phyloP scores from a whole-genome alignment of 2,113 vertebrate species.

The Phaethon lepturus region DNA sequence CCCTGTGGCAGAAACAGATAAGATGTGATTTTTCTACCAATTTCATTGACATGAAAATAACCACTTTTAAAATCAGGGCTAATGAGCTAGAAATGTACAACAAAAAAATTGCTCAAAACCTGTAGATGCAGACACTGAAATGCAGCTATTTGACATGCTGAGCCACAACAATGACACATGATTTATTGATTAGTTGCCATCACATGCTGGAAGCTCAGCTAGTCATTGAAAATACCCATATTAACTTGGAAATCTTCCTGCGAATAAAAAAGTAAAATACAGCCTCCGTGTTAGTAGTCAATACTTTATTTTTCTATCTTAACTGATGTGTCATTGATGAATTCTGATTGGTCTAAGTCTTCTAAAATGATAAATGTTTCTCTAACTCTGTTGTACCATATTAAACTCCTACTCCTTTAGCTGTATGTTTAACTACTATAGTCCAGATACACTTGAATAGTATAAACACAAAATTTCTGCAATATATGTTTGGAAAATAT shows the following conservation, averaged over 20 bases:
- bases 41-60: slow-evolving; percentile 61
- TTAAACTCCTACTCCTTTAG: background rate
- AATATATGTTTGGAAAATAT: background rate
- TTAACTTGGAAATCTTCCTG: slow-evolving; percentile 54
- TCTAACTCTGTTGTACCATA: background rate
- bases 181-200: slow-evolving; percentile 71
- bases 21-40: slow-evolving; percentile 41
- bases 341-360: background rate
- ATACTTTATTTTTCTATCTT: slow-evolving; percentile 28
- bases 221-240: slow-evolving; percentile 36
- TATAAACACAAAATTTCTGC: background rate
- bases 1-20: slow-evolving; percentile 37
- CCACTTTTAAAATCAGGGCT: slow-evolving; percentile 41
- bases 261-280: slow-evolving; percentile 27
- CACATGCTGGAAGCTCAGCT: slow-evolving; percentile 22
- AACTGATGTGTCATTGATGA: slow-evolving; percentile 5
- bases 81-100: slow-evolving; percentile 65
- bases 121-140: slow-evolving; percentile 38
- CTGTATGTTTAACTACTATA: background rate
- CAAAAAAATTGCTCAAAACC: slow-evolving; percentile 19
- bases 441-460: background rate
- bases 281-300: background rate
- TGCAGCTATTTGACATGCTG: slow-evolving; percentile 40
- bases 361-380: slow-evolving; percentile 4
- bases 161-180: slow-evolving; percentile 61